These are phyloP conservation scores for Bos indicus DNA, from an alignment of 2,113 vertebrate genomes.

Conservation along the genomic window DNA sequence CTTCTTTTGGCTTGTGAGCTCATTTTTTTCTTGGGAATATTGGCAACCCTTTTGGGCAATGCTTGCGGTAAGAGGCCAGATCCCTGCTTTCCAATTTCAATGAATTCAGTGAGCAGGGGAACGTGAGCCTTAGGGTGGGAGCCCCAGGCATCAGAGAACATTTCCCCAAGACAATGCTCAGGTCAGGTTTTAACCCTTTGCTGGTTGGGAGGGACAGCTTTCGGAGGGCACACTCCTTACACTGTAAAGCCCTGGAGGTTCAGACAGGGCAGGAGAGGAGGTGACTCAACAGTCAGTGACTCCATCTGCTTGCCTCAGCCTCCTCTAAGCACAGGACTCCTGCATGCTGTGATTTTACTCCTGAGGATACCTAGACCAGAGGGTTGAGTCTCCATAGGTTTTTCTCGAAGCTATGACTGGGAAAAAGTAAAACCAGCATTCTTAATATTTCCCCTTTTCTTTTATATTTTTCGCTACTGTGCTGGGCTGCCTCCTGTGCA, in stretches of 20 bases:
- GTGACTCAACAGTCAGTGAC: accelerated
- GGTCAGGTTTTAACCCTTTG: not conserved
- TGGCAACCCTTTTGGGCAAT: not conserved
- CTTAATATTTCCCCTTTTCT: not conserved
- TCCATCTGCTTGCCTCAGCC: not conserved
- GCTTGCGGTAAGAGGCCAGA: not conserved
- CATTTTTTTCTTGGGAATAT: not conserved
- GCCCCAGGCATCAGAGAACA: not conserved
- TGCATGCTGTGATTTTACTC: not conserved
- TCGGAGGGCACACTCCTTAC: not conserved
- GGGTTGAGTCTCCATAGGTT: not conserved
- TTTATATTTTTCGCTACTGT: not conserved
- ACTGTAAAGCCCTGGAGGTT: not conserved
- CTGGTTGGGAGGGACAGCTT: not conserved
- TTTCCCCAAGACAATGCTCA: not conserved
- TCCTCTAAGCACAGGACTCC: not conserved
- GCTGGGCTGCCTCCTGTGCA: not conserved
- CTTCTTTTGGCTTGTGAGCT: not conserved
- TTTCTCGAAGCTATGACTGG: not conserved
- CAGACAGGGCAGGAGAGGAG: not conserved
- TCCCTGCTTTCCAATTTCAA: not conserved
- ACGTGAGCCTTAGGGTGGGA: not conserved
- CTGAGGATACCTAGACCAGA: not conserved
- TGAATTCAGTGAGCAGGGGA: not conserved
- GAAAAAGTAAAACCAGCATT: not conserved